phyloP scores from a whole-genome alignment of 2,888 invertebrate genomes.

The Miltochrista miniata region DNA sequence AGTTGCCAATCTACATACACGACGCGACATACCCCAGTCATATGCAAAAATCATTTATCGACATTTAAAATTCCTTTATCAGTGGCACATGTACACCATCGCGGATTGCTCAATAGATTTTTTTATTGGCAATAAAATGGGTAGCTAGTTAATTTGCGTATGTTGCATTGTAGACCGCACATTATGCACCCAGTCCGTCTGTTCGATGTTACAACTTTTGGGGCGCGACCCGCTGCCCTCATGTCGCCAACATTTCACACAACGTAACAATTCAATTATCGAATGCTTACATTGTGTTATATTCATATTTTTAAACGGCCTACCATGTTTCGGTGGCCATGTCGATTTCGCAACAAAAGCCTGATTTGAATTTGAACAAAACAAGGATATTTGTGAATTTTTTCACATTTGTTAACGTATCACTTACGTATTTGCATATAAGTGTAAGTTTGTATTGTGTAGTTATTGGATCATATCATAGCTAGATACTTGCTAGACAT shows the following conservation, averaged over 20 bases:
- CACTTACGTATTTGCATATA: constrained; percentile 75
- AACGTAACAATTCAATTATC: constrained; percentile 72
- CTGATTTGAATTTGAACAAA: constrained; percentile 69
- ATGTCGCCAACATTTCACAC: constrained; percentile 59
- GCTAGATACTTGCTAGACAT: constrained; percentile 66
- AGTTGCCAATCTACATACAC: constrained; percentile 67
- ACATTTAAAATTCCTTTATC: constrained; percentile 73
- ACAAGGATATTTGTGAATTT: constrained; percentile 48
- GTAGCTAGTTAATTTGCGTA: constrained; percentile 81
- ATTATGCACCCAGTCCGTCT: constrained; percentile 57
- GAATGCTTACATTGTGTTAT: constrained; percentile 56
- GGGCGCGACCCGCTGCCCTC: constrained; percentile 80
- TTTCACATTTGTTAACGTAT: constrained; percentile 51
- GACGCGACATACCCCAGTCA: constrained; percentile 52
- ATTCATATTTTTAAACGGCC: constrained; percentile 67
- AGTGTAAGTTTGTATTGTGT: constrained; percentile 56
- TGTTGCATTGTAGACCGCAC: constrained; percentile 72
- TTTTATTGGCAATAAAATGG: constrained; percentile 79
- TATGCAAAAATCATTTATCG: constrained; percentile 82
- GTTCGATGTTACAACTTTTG: constrained; percentile 52
- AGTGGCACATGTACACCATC: constrained; percentile 68
- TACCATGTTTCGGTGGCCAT: constrained; percentile 64
- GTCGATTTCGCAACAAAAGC: constrained; percentile 58
- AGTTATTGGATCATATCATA: constrained; percentile 72
- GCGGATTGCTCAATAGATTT: constrained; percentile 72